Base-by-base conservation (phyloP, 2,888 invertebrate species). In the Drosophila meridionalis region DNA sequence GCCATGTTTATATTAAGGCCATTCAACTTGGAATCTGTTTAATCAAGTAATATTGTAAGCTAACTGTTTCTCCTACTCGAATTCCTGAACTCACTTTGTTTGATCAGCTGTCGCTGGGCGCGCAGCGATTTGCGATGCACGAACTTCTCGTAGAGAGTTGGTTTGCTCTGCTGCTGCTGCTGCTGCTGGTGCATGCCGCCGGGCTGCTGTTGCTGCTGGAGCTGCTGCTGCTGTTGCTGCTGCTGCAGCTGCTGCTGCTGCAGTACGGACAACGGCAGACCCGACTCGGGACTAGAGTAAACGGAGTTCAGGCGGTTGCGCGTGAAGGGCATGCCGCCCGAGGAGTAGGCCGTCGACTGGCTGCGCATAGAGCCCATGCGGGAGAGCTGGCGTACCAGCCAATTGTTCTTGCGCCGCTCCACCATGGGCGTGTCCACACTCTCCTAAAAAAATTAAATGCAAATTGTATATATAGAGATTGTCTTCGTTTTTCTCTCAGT, bases 381-480 rank as follows among this genome's bases (percentile, higher is more conserved):
- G 12, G 97, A 97, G 79, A 97, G 96, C 91, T 97, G 97, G 55
- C 97, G 94, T 82, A 96, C 96, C 85, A 98, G 96, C 97, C 97
- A 97, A 43, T 92, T 93, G 92, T 97, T 97, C 92, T 97, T 97
- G 43, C 97, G 94, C 62, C 97, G 94, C 92, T 97, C 97, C 26
- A 97, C 97, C 90, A 97, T 94, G 9, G 97, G 97, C 0, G 97
- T 97, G 89, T 97, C 97, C 0, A 98, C 97, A 91, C 97, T 97
- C 93, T 97, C 97, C 97, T 97, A 92, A n/a, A 78, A 6, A 78
- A 4, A 8, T 5, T 8, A 1, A 43, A 60, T 1, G 2, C 4
- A 30, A 26, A 28, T n/a, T 0, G 38, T 50, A n/a, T 42, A 14
- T 3, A n/a, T 2, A 9, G 12, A 69, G 2, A 20, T 3, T 34